Evolutionary conservation across 2,888 invertebrate genomes (phyloP).

Genomic region (Rosalia funebris): DNA sequence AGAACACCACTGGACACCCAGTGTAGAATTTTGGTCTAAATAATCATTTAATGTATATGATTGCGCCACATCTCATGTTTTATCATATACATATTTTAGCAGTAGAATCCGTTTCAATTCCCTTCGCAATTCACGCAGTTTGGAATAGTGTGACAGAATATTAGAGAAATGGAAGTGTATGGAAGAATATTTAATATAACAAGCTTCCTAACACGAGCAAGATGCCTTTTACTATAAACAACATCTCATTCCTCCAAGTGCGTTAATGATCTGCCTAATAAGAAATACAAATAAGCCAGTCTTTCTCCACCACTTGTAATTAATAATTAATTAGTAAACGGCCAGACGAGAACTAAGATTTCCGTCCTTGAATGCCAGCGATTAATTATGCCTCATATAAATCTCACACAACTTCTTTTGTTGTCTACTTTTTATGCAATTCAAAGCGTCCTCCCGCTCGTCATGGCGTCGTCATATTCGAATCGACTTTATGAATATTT

Average conservation of each 20-base stretch:
- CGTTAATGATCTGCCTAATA: background rate
- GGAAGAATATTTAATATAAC: background rate
- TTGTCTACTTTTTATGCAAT: slow-evolving; percentile 6
- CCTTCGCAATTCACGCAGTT: background rate
- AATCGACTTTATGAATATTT: no score
- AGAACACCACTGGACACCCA: no score
- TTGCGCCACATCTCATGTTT: no score
- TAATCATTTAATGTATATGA: no score
- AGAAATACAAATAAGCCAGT: background rate
- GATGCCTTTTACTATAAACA: background rate
- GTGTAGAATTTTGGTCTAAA: no score
- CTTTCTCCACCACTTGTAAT: slow-evolving; percentile 1
- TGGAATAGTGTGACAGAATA: background rate
- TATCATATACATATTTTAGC: no score
- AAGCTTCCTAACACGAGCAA: background rate
- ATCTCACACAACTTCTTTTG: slow-evolving; percentile 4
- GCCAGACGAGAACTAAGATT: slow-evolving; percentile 11
- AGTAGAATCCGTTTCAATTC: no score
- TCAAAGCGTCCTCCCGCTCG: background rate
- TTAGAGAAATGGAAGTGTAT: background rate
- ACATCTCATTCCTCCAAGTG: background rate
- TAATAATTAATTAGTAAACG: slow-evolving; percentile 10
- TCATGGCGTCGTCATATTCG: slow-evolving; percentile 1
- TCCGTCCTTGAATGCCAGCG: background rate
- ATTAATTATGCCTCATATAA: slow-evolving; percentile 4